Base-by-base conservation (phyloP, 2,797 vertebrate genomes). In the Acipenser oxyrinchus region DNA sequence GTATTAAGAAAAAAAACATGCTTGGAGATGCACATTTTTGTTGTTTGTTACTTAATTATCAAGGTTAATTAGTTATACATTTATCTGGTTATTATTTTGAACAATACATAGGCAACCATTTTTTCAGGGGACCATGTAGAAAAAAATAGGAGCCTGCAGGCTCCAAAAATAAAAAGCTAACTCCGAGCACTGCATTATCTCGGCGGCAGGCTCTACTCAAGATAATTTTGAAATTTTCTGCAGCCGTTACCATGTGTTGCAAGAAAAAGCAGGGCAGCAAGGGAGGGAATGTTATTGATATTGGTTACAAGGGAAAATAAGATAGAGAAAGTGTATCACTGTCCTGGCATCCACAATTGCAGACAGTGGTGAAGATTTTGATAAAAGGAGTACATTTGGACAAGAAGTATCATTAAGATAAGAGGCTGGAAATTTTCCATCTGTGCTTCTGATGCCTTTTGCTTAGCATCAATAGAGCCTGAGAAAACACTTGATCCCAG, bases 351-450 rank as follows among this genome's bases (percentile, higher is more conserved):
- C 80, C 82, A 80, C 76, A 68, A 81, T 83, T 79, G 77, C 77
- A 84, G 83, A 78, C 81, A 73, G 70, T 83, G 78, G 79, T 91
- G 88, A 88, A 91, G 90, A 84, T 81, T 89, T 85, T 89, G 88
- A 92, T 92, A 91, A 90, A 92, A 92, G 83, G 82, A 87, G 83
- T 89, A 77, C 87, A 77, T 90, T 93, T 92, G 90, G 86, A 87
- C 83, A 89, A 90, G 87, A 86, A 86, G 69, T 91, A 84, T 91
- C 83, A 83, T 90, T 92, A 90, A 92, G 88, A 90, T 90, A 88
- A 82, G 80, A 77, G 75, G 73, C 85, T 88, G 86, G 84, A 88
- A 67, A 75, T 85, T 88, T 92, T 90, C 90, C 89, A 88, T 91
- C 89, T 91, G 81, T 81, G 81, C 80, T 80, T 83, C 78, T 79